phyloP scores from a whole-genome alignment of 2,797 vertebrate genomes.

The Prunella strophiata region DNA sequence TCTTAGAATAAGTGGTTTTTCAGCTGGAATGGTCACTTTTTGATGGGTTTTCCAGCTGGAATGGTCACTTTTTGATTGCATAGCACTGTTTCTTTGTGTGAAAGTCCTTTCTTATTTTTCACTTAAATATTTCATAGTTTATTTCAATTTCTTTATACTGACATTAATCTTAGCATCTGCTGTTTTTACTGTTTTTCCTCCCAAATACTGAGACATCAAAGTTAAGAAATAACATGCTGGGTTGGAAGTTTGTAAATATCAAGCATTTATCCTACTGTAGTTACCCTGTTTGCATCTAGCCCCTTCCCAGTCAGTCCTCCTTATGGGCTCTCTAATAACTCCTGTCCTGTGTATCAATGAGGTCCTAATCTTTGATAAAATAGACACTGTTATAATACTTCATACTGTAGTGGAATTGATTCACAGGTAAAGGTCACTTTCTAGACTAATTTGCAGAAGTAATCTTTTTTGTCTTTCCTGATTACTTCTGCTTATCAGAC shows the following conservation, averaged over 20 bases:
- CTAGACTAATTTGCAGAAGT: not conserved
- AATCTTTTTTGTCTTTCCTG: not conserved
- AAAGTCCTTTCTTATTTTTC: not conserved
- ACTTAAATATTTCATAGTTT: not conserved
- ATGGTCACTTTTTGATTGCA: not conserved
- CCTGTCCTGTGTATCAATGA: not conserved
- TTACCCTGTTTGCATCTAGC: not conserved
- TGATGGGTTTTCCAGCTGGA: not conserved
- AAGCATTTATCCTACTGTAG: not conserved
- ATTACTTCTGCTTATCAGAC: not conserved
- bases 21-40: not conserved
- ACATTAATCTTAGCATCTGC: not conserved
- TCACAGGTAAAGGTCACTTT: not conserved
- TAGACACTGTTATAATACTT: not conserved
- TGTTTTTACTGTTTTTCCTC: not conserved
- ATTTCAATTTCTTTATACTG: not conserved
- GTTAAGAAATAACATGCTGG: not conserved
- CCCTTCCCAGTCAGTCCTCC: not conserved
- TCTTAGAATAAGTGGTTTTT: not conserved
- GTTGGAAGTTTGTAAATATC: not conserved
- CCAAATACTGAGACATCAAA: not conserved
- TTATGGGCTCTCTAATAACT: not conserved
- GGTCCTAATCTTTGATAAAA: not conserved
- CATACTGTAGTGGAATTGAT: not conserved
- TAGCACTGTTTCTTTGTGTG: accelerated